A percentile compares a stretch with the other conserved stretches of the same genome.
These are phyloP conservation scores for Craseonycteris thonglongyai DNA, from an alignment of 2,113 vertebrate genomes.

Conservation along the genomic window DNA sequence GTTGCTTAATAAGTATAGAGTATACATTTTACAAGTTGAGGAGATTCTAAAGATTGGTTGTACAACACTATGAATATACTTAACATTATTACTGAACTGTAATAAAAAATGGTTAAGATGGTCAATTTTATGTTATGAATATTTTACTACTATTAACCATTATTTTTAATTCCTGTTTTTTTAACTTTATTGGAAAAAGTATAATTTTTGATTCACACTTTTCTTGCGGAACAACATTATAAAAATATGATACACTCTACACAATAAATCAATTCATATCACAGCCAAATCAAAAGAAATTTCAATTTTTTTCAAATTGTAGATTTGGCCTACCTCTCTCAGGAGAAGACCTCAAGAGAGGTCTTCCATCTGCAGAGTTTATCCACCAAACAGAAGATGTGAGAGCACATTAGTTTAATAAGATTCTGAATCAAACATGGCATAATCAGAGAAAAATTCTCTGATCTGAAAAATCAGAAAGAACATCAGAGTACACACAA, in stretches of 20 bases:
- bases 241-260: neutral
- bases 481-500: neutral
- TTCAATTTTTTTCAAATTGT: neutral
- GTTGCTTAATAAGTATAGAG: neutral
- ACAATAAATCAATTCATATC: neutral
- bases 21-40: neutral
- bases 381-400: neutral
- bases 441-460: slow-evolving; percentile 41
- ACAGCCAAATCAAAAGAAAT: neutral
- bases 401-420: slow-evolving; percentile 1
- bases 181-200: neutral
- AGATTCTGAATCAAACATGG: neutral
- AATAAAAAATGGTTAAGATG: neutral
- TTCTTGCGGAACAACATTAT: neutral
- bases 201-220: neutral
- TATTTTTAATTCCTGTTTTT: no score
- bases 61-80: neutral
- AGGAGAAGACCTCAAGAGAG: neutral
- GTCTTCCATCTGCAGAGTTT: neutral
- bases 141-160: neutral
- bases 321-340: neutral
- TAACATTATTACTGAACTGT: neutral
- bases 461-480: slow-evolving; percentile 15
- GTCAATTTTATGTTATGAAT: neutral
- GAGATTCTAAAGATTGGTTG: neutral